A percentile compares a stretch with the other conserved stretches of the same genome.
These are phyloP conservation scores for Stegana nigrithorax DNA, from an alignment of 2,888 invertebrate species.

Conservation along the genomic window DNA sequence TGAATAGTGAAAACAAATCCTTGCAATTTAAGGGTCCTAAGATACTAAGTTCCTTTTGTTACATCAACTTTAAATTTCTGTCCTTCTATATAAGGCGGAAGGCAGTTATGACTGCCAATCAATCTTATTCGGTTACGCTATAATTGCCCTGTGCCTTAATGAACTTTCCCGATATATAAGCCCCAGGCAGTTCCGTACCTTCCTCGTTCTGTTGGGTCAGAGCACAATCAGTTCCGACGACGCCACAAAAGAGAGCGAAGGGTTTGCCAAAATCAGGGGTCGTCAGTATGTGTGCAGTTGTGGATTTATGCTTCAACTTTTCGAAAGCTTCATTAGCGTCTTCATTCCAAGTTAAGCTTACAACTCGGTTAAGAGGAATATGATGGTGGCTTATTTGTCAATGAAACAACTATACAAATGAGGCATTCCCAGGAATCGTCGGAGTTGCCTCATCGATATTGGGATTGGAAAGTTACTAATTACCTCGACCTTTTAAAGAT, in stretches of 20 bases:
- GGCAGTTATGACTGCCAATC: conserved; percentile 7
- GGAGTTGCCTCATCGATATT: conserved; percentile 4
- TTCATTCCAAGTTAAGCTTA: not conserved
- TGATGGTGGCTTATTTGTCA: conserved; percentile 14
- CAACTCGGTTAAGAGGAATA: conserved; percentile 4
- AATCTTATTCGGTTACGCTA: conserved; percentile 16
- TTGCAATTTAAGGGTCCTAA: conserved; percentile 36
- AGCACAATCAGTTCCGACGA: not conserved
- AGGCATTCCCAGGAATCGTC: conserved; percentile 29
- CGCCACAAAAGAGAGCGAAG: not conserved
- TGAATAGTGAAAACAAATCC: conserved; percentile 29
- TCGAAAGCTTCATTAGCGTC: not conserved
- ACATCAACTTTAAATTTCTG: conserved; percentile 36
- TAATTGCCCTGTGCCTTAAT: conserved; percentile 9
- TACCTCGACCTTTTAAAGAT: conserved; percentile 9
- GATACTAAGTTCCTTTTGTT: conserved; percentile 40
- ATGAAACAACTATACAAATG: conserved; percentile 30
- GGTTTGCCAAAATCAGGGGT: not conserved
- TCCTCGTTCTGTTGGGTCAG: not conserved
- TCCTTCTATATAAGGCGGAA: conserved; percentile 28
- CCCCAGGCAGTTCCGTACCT: not conserved
- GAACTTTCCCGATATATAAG: conserved; percentile 12
- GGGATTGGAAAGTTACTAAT: conserved; percentile 16
- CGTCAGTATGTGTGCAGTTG: not conserved
- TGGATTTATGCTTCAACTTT: not conserved